Conservation (phyloP, 2,113 vertebrate species). For the Salvator merianae region DNA sequence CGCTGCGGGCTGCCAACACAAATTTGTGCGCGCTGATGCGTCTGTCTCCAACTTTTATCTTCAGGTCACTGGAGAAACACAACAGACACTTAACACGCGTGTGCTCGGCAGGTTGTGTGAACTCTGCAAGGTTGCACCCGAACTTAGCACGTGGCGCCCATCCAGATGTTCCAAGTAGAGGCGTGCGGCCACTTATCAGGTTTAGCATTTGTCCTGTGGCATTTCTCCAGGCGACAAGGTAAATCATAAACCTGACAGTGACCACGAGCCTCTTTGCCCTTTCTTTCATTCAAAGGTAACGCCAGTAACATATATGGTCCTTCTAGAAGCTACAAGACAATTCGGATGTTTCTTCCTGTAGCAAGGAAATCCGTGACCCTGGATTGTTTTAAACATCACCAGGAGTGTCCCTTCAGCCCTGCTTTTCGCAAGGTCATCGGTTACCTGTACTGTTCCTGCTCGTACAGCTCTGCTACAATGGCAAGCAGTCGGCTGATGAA, state of each 20-base stretch:
- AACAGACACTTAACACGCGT: constrained; percentile 29
- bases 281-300: too few relatives aligned
- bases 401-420: not conserved
- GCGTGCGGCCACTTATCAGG: too few relatives aligned
- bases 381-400: too few relatives aligned
- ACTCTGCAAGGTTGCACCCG: not conserved
- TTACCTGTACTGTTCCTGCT: constrained; percentile 96
- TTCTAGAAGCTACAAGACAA: too few relatives aligned
- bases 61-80: constrained; percentile 84
- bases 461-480: constrained; percentile 91
- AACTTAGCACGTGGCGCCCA: not conserved
- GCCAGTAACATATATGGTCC: too few relatives aligned
- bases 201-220: too few relatives aligned
- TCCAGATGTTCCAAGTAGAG: not conserved
- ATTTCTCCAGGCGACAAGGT: too few relatives aligned
- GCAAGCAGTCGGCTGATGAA: constrained; percentile 92
- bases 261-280: too few relatives aligned
- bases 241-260: too few relatives aligned
- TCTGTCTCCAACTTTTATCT: constrained; percentile 86
- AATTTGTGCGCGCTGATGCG: constrained; percentile 91
- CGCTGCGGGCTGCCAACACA: constrained; percentile 94
- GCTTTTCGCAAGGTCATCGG: not conserved
- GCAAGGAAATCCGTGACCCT: not conserved
- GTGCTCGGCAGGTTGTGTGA: fast-evolving
- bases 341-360: not conserved